Base-by-base conservation (phyloP, 2,888 invertebrate species). In the Perdita meconis region DNA sequence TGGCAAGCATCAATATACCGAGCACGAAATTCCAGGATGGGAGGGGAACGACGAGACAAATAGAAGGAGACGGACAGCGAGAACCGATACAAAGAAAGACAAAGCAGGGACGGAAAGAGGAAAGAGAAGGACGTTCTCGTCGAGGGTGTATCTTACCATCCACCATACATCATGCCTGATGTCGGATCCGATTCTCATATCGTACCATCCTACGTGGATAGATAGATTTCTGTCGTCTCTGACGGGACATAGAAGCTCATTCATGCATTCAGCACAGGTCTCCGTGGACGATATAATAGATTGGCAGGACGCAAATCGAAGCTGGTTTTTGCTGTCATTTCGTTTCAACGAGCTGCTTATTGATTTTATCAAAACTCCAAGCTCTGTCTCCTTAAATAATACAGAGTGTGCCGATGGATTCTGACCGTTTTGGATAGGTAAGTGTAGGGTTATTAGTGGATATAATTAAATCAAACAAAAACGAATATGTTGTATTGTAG, bases 131-230 rank as follows among this genome's bases (percentile, higher is more conserved):
- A 87, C 86, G 86, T 89, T 84, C 85, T 85, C 76, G 79, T 4
- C 19, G 87, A 86, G 89, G 87, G 87, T 87, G 89, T 86, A 88
- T 89, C 87, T 68, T 85, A 85, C 82, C 85, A 84, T 87, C 85
- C 79, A 86, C 83, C 90, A 91, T 92, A 91, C 89, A 91, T 92
- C 92, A 92, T 89, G 86, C 86, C 88, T 89, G 89, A 91, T 90
- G 86, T 89, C 87, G 84, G 88, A 90, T 91, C 90, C 90, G 89
- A 91, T 90, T 89, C 89, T 89, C 88, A 86, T 90, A 90, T 90
- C 88, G 88, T 90, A 86, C 68, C 81, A 67, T 75, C 75, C 83
- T 84, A 84, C 80, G 83, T 84, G 76, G 80, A 83, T 80, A 77
- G 80, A 85, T 86, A 79, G 84, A 85, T 84, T 80, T 78, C 82